phyloP scores from a whole-genome alignment of 2,797 vertebrate genomes.

The Peromyscus eremicus region DNA sequence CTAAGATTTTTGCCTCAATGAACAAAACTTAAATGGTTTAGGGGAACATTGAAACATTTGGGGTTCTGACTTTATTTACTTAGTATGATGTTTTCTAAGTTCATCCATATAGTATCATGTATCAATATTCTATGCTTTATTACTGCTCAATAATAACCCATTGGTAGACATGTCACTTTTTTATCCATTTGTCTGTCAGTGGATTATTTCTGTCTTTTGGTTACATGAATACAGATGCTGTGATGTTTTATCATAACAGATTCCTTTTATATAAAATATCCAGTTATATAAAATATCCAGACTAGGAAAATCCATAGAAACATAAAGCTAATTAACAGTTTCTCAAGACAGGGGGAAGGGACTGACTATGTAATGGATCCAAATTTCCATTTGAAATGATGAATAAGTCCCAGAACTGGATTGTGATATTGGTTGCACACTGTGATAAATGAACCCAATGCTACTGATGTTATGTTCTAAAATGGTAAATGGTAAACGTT shows the following conservation, averaged over 20 bases:
- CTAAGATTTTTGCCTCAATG: neutral
- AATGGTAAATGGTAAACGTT: neutral
- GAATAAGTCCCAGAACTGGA: neutral
- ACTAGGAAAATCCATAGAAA: slow-evolving; percentile 6
- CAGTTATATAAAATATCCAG: slow-evolving; percentile 42
- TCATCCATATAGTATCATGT: neutral
- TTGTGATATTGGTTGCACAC: neutral
- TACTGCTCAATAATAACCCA: slow-evolving; percentile 18
- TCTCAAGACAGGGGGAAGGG: neutral
- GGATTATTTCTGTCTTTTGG: neutral
- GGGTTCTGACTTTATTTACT: neutral
- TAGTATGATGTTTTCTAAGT: neutral
- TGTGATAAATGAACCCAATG: neutral
- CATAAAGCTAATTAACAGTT: slow-evolving; percentile 9
- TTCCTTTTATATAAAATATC: slow-evolving; percentile 58
- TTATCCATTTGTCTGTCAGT: neutral
- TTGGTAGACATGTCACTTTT: neutral
- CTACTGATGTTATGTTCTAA: neutral
- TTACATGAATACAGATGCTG: neutral
- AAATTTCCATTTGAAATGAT: slow-evolving; percentile 18
- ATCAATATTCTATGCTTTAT: neutral
- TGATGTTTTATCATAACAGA: neutral
- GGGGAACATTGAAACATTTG: neutral
- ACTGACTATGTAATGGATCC: neutral
- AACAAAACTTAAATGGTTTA: slow-evolving; percentile 3